Evolutionary conservation across 2,888 invertebrate species (phyloP), one percentile per base, ranked within the genome.

Genomic region (Colletes collaris): DNA sequence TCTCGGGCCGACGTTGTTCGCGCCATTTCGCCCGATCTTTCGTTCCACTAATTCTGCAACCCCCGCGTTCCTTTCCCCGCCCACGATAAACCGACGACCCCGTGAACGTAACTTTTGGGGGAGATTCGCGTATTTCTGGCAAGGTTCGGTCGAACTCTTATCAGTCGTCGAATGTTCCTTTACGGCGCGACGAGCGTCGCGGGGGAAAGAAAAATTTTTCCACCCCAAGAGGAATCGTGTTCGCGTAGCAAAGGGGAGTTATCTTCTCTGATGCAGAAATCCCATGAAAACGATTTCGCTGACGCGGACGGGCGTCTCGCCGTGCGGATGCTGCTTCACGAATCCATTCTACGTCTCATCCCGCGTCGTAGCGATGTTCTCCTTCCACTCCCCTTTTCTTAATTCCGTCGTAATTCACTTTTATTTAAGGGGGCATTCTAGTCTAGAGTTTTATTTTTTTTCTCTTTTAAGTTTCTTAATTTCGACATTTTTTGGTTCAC

Each of bases 191-290:
- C 44, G 69, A 8, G 2, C 71, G 81, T 50, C 63, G 58, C n/a
- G 62, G 53, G 58, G 77, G 67, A 59, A 85, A 80, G 79, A 81
- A 84, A 79, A 76, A 81, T 86, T 82, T 80, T 82, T 86, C 84
- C 73, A 64, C 80, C 74, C 79, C 75, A 74, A 59, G 79, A 53
- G 58, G 71, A 82, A 81, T 81, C 77, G 65, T 79, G 76, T 82
- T 81, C 70, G 67, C 77, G 74, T n/a, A 35, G 80, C 76, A 65
- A 77, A 80, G 71, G 76, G 66, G 62, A 68, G 81, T 79, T 83
- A 85, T 83, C 83, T 85, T 59, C 58, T 60, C 4, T 63, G 73
- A 49, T 16, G 76, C 74, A 75, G 82, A 74, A 78, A 74, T 77
- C 65, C 73, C 52, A 65, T 67, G 74, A 56, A 79, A 83, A 67